These are phyloP conservation scores for Protobothrops mucrosquamatus DNA, from an alignment of 2,113 vertebrate genomes.

Conservation along the genomic window DNA sequence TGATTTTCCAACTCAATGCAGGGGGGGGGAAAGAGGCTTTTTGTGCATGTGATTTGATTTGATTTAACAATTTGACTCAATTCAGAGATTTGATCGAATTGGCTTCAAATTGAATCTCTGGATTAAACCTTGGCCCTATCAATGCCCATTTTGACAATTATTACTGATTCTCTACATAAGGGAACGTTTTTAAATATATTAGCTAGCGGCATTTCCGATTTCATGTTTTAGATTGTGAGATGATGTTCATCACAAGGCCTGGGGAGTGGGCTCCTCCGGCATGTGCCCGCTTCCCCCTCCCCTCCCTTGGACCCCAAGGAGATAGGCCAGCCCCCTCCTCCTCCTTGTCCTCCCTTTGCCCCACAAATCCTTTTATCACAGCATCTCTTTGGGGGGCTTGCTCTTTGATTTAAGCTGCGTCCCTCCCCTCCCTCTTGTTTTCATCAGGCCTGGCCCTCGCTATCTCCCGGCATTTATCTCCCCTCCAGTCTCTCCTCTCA, in stretches of 20 bases:
- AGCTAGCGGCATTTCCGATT: too few species aligned
- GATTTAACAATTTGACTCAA: background rate
- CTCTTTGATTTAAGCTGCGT: constrained; percentile 69
- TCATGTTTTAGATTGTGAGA: background rate
- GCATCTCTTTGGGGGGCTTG: constrained; percentile 51
- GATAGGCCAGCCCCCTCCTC: background rate
- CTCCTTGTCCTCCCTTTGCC: constrained; percentile 38
- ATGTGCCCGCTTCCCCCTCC: background rate
- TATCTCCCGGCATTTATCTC: constrained; percentile 69
- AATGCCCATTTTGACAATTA: background rate
- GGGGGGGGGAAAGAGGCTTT: background rate
- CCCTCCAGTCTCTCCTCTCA: constrained; percentile 46
- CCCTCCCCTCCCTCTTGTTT: background rate
- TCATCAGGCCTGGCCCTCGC: constrained; percentile 28
- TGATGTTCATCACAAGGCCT: background rate
- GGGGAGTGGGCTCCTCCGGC: background rate
- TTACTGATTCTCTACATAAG: background rate
- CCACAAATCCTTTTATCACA: constrained; percentile 66
- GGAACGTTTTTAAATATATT: background rate
- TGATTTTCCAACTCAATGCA: background rate
- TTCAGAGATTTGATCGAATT: background rate
- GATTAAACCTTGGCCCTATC: background rate
- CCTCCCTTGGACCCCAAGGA: background rate
- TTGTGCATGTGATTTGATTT: background rate
- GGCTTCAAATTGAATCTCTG: background rate